Conservation (phyloP, 2,113 vertebrate genomes). For the Delphinus delphis region DNA sequence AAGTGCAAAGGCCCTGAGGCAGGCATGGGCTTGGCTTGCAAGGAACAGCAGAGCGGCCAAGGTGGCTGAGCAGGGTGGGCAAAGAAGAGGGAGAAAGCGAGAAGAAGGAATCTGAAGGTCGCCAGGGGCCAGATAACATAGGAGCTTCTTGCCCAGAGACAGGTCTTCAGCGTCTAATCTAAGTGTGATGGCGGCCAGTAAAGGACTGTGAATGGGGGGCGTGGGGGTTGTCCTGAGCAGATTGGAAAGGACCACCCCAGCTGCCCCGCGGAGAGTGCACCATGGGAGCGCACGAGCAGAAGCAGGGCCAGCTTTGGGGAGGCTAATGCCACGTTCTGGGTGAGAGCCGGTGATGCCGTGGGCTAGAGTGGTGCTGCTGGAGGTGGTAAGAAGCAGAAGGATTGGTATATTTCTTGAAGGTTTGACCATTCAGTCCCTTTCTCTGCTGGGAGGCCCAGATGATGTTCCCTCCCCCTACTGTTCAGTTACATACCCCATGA, state of each 20-base stretch:
- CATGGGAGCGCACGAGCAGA: background rate
- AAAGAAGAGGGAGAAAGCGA: background rate
- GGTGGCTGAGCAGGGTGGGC: background rate
- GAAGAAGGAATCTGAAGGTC: background rate
- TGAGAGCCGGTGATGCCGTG: background rate
- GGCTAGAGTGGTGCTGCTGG: fast-evolving
- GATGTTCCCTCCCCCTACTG: background rate
- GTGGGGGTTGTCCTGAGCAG: background rate
- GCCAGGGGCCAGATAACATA: background rate
- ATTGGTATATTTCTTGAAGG: fast-evolving
- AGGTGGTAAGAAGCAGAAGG: background rate
- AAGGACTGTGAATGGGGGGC: no score
- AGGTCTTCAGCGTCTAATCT: background rate
- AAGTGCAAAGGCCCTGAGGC: background rate
- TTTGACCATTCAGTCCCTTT: background rate
- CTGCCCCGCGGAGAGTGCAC: background rate
- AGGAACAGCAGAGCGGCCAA: background rate
- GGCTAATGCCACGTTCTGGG: fast-evolving
- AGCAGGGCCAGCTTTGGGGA: background rate
- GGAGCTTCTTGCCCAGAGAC: background rate
- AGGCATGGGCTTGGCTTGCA: fast-evolving
- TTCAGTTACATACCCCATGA: background rate
- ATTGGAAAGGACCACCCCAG: background rate
- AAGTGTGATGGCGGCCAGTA: background rate
- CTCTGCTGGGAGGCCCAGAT: background rate